A percentile compares a stretch with the other conserved stretches of the same genome.
These are phyloP conservation scores for Drosophila azteca DNA, from an alignment of 1,140 invertebrate genomes.

Conservation along the genomic window DNA sequence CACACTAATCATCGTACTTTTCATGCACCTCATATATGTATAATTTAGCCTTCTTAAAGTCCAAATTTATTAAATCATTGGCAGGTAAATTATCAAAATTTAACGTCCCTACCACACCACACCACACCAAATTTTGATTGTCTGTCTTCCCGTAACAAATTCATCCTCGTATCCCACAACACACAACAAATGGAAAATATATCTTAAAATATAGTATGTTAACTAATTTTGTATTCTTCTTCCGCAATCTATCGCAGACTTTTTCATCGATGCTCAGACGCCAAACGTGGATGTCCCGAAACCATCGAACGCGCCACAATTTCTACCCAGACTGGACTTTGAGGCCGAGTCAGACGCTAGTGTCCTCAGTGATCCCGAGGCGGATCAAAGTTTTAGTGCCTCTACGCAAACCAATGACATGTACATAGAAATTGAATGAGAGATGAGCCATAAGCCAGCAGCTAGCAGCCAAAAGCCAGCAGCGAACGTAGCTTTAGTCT, in stretches of 20 bases:
- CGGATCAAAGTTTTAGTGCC: constrained; percentile 54
- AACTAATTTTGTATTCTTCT: constrained; percentile 4
- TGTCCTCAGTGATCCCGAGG: constrained; percentile 64
- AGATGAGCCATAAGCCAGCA: neutral
- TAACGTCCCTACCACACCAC: neutral
- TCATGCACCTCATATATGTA: constrained; percentile 37
- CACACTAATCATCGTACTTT: constrained; percentile 14
- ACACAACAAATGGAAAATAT: neutral
- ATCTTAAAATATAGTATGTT: neutral
- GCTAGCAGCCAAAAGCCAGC: neutral
- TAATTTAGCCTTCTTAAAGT: constrained; percentile 23
- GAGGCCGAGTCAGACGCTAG: constrained; percentile 41
- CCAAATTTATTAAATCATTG: constrained; percentile 36
- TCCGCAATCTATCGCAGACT: constrained; percentile 37
- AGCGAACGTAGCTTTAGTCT: constrained; percentile 1
- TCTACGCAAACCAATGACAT: constrained; percentile 41
- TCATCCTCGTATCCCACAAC: constrained; percentile 2
- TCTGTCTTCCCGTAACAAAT: neutral
- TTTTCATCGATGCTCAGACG: constrained; percentile 67
- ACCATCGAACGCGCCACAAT: constrained; percentile 2
- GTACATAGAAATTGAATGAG: constrained; percentile 57
- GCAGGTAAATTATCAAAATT: constrained; percentile 54
- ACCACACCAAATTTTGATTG: neutral
- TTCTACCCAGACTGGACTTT: constrained; percentile 12
- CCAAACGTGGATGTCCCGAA: constrained; percentile 26